A percentile compares a stretch with the other conserved stretches of the same genome.
Evolutionary conservation across 92 coral and sea anemone species (phyloP).

Genomic region (Palythoa heliodiscus): DNA sequence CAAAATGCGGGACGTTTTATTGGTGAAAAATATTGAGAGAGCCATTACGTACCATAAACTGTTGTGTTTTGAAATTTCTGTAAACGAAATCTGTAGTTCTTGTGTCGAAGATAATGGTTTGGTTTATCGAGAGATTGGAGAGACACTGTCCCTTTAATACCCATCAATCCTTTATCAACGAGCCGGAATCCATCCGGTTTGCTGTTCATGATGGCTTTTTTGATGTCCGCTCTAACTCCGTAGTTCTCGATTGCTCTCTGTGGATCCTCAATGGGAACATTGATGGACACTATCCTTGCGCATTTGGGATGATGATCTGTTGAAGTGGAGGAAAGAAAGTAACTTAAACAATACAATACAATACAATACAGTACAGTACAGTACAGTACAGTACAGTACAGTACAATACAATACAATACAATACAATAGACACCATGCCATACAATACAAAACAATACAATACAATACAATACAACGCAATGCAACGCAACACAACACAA

Average conservation of each 20-base stretch:
- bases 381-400: too few relatives aligned
- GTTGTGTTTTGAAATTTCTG: slow-evolving; percentile 63
- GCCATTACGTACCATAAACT: slow-evolving; percentile 64
- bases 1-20: too few relatives aligned
- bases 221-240: slow-evolving; percentile 67
- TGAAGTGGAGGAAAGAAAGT: not conserved
- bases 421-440: too few relatives aligned
- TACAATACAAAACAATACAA: too few relatives aligned
- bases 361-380: too few relatives aligned
- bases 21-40: not conserved
- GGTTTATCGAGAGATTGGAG: slow-evolving; percentile 73
- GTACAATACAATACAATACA: too few relatives aligned
- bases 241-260: slow-evolving; percentile 52
- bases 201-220: slow-evolving; percentile 55
- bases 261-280: slow-evolving; percentile 60
- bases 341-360: not conserved
- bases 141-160: slow-evolving; percentile 75
- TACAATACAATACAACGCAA: too few relatives aligned
- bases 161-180: slow-evolving; percentile 59
- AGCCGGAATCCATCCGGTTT: slow-evolving; percentile 75
- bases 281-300: slow-evolving; percentile 63
- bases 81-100: slow-evolving; percentile 77
- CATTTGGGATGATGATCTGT: slow-evolving; percentile 54
- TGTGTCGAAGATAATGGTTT: slow-evolving; percentile 78
- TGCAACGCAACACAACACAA: too few relatives aligned